Conservation (phyloP, 2,113 vertebrate genomes). For the Podarcis raffonei region DNA sequence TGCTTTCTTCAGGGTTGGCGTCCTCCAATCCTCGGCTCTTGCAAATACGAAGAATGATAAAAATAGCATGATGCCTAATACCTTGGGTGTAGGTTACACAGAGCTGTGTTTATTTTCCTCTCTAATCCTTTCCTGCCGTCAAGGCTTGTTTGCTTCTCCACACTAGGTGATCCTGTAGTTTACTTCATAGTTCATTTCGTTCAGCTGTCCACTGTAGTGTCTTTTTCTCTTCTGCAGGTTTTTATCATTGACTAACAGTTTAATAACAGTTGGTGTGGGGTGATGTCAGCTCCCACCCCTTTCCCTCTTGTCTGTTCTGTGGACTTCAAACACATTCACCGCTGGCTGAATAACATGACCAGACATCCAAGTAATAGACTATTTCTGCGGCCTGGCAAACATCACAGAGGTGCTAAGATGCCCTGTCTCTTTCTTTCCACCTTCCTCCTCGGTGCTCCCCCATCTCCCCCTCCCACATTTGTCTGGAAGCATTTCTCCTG, state of each 20-base stretch:
- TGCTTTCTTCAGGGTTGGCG: neutral
- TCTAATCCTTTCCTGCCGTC: neutral
- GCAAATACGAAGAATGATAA: neutral
- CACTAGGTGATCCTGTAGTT: rapidly evolving
- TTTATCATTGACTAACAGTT: neutral
- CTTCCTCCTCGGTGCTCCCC: neutral
- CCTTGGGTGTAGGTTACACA: neutral
- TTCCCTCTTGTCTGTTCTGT: neutral
- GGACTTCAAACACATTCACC: rapidly evolving
- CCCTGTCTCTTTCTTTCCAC: neutral
- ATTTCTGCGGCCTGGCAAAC: neutral
- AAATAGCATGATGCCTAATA: neutral
- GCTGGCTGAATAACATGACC: neutral
- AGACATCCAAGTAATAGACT: neutral
- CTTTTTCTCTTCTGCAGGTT: neutral
- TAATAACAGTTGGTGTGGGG: neutral
- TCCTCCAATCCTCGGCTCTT: neutral
- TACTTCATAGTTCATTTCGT: neutral
- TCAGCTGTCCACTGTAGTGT: neutral
- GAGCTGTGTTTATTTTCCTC: neutral
- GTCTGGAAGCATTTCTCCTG: neutral
- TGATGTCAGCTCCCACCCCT: neutral
- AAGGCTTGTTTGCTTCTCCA: neutral
- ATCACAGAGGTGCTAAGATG: rapidly evolving
- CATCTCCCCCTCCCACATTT: neutral